Evolutionary conservation across 1,140 invertebrate species (phyloP).

Genomic region (Apis cerana): DNA sequence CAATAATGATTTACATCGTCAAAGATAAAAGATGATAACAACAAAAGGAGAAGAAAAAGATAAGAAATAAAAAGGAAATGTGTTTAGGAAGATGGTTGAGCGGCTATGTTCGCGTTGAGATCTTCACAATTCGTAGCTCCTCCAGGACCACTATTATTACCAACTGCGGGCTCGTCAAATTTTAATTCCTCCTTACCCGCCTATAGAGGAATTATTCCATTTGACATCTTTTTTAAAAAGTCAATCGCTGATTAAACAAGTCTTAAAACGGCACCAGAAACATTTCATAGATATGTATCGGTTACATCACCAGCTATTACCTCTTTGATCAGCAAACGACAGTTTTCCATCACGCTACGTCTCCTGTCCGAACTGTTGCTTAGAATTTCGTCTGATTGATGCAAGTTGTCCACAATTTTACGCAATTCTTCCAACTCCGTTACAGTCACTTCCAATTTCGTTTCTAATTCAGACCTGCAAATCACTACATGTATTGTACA

Average conservation of each 20-base stretch:
- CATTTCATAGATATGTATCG: slow-evolving; percentile 57
- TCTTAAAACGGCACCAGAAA: slow-evolving; percentile 37
- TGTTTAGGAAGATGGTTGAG: slow-evolving; percentile 59
- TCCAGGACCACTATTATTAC: slow-evolving; percentile 51
- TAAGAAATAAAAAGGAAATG: neutral
- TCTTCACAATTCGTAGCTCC: slow-evolving; percentile 63
- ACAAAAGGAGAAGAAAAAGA: neutral
- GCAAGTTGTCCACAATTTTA: slow-evolving; percentile 62
- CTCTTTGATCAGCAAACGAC: slow-evolving; percentile 72
- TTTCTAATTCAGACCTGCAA: slow-evolving; percentile 73
- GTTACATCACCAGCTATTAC: slow-evolving; percentile 63
- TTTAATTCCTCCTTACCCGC: slow-evolving; percentile 65
- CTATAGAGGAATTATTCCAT: slow-evolving; percentile 62
- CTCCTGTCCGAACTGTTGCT: slow-evolving; percentile 66
- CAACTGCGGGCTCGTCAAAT: slow-evolving; percentile 57
- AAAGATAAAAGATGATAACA: neutral
- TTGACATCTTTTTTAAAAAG: slow-evolving; percentile 62
- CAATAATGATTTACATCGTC: neutral
- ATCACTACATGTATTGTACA: neutral
- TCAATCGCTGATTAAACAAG: slow-evolving; percentile 58
- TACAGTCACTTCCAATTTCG: slow-evolving; percentile 68
- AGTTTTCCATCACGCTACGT: slow-evolving; percentile 71
- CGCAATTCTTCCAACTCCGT: slow-evolving; percentile 70
- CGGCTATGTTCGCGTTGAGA: slow-evolving; percentile 65
- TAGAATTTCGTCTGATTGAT: slow-evolving; percentile 67